These are phyloP conservation scores for Todiramphus saurophagus DNA, from an alignment of 2,113 vertebrate genomes.

Conservation along the genomic window DNA sequence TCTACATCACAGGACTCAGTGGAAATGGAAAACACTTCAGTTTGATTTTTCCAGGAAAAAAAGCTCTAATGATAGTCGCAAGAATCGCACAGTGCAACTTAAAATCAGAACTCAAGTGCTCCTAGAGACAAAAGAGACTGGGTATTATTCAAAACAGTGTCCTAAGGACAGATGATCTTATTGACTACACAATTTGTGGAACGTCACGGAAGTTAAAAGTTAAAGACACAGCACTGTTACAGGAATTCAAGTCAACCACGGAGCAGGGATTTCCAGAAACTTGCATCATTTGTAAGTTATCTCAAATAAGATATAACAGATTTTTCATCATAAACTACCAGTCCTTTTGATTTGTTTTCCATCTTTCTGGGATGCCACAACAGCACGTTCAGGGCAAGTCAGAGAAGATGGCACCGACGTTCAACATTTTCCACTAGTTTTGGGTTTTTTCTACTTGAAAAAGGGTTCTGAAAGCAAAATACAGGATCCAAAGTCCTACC, in stretches of 20 bases:
- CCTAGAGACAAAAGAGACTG: neutral
- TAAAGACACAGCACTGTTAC: neutral
- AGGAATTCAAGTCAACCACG: neutral
- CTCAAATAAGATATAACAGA: neutral
- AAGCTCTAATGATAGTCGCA: neutral
- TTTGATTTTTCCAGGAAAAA: neutral
- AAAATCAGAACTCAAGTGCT: neutral
- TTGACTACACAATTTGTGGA: neutral
- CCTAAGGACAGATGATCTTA: neutral
- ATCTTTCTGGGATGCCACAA: neutral
- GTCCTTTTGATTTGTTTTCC: neutral
- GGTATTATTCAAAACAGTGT: neutral
- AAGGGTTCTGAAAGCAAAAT: neutral
- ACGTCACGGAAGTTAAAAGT: neutral
- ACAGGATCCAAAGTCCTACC: neutral
- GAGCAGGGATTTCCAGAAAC: neutral
- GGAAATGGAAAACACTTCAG: neutral
- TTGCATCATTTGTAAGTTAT: neutral
- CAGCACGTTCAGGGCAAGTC: neutral
- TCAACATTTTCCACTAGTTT: neutral
- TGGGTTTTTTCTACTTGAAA: neutral
- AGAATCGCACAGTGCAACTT: neutral
- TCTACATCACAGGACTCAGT: neutral
- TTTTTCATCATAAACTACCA: neutral
- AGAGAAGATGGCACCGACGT: neutral